A percentile compares a stretch with the other conserved stretches of the same genome.
Conservation (phyloP, 2,888 invertebrate genomes). For the Seira musarum region DNA sequence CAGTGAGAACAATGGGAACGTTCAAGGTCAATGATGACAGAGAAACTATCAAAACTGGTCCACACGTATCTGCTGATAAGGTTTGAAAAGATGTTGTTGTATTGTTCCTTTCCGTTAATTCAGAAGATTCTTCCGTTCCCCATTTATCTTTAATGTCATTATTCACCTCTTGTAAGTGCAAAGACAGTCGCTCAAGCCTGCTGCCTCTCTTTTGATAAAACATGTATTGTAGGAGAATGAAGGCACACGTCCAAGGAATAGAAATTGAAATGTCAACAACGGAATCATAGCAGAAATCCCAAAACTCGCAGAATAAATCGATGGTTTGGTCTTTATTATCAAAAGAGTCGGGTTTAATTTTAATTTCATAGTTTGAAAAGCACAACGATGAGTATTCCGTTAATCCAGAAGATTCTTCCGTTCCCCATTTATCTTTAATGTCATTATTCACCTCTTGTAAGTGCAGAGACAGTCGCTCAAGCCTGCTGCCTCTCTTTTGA, state of each 20-base stretch:
- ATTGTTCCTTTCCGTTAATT: background rate
- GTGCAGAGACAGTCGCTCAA: conserved; percentile 11
- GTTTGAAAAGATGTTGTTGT: background rate
- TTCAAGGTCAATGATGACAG: conserved; percentile 10
- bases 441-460: conserved; percentile 11
- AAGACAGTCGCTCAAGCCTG: conserved; percentile 5
- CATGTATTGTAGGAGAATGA: conserved; percentile 4
- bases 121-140: too few relatives aligned
- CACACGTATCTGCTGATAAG: background rate
- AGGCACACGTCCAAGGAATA: conserved; percentile 34
- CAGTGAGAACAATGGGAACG: conserved; percentile 34
- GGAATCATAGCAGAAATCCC: conserved; percentile 16
- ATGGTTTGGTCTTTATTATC: background rate
- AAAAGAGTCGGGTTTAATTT: conserved; percentile 27
- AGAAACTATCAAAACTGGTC: background rate
- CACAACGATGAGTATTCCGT: background rate
- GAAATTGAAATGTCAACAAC: conserved; percentile 16
- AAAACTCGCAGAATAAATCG: conserved; percentile 12
- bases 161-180: conserved; percentile 14
- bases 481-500: background rate
- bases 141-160: conserved; percentile 2
- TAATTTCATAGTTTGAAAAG: conserved; percentile 28
- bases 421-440: conserved; percentile 11
- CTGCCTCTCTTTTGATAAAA: background rate
- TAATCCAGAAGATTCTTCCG: too few relatives aligned